Conservation (phyloP, 2,797 vertebrate genomes). For the Pterois miles region DNA sequence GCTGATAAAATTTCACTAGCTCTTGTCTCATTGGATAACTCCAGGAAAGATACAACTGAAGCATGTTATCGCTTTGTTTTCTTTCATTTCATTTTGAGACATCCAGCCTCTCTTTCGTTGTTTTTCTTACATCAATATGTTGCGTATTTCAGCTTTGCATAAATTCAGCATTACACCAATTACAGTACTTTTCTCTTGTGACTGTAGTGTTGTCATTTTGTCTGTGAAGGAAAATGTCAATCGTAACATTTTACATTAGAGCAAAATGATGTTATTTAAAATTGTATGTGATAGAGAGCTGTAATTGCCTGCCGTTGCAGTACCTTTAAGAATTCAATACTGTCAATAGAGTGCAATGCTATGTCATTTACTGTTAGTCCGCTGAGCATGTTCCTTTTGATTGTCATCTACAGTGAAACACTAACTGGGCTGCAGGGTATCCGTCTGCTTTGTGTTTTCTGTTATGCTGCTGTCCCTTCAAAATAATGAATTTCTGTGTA, state of each 20-base stretch:
- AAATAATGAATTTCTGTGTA: slow-evolving; percentile 35
- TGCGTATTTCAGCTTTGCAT: background rate
- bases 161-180: background rate
- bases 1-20: slow-evolving; percentile 70
- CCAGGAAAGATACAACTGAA: slow-evolving; percentile 23
- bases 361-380: slow-evolving; percentile 68
- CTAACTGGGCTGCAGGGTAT: slow-evolving; percentile 65
- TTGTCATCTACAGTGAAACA: slow-evolving; percentile 57
- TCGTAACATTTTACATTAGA: slow-evolving; percentile 59
- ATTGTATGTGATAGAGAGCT: slow-evolving; percentile 67
- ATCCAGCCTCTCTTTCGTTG: background rate
- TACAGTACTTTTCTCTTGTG: background rate
- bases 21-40: slow-evolving; percentile 48
- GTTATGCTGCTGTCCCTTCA: slow-evolving; percentile 33
- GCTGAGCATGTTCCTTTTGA: slow-evolving; percentile 65
- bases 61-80: slow-evolving; percentile 23
- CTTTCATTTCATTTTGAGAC: slow-evolving; percentile 21
- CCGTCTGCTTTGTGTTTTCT: slow-evolving; percentile 27
- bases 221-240: slow-evolving; percentile 56
- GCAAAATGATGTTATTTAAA: slow-evolving; percentile 65
- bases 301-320: slow-evolving; percentile 63
- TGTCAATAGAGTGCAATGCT: slow-evolving; percentile 68
- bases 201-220: slow-evolving; percentile 22
- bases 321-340: slow-evolving; percentile 70
- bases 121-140: slow-evolving; percentile 18